phyloP scores from a whole-genome alignment of 2,113 vertebrate genomes.

The Solenodon paradoxus region DNA sequence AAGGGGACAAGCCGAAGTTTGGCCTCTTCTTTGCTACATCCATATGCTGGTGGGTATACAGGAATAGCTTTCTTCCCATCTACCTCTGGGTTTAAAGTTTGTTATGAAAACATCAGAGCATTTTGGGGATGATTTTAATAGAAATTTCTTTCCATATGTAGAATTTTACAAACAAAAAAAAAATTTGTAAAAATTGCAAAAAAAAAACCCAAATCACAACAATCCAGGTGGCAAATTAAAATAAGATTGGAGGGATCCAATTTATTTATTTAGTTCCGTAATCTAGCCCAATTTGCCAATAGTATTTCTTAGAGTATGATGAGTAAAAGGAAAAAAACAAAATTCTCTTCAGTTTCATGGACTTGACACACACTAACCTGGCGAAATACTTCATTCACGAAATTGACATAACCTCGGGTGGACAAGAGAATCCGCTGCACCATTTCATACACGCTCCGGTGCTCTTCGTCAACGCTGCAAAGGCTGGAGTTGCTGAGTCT shows the following conservation, averaged over 20 bases:
- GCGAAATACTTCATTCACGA: conserved; percentile 97
- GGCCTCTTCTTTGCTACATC: background rate
- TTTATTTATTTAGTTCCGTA: background rate
- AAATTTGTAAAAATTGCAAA: background rate
- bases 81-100: background rate
- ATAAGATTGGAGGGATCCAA: background rate
- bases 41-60: background rate
- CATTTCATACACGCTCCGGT: conserved; percentile 92
- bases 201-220: background rate
- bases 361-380: conserved; percentile 85
- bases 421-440: conserved; percentile 94
- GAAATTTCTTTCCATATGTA: background rate
- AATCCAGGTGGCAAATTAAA: background rate
- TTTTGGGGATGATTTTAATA: background rate
- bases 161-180: background rate
- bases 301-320: background rate
- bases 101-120: background rate
- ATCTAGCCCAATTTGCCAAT: background rate
- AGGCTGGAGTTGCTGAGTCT: conserved; percentile 92
- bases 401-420: conserved; percentile 95
- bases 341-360: background rate
- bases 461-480: conserved; percentile 96
- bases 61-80: background rate
- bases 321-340: background rate
- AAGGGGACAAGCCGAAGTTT: background rate